Base-by-base conservation (phyloP, 2,113 vertebrate genomes). In the Pogonocichla stellata region DNA sequence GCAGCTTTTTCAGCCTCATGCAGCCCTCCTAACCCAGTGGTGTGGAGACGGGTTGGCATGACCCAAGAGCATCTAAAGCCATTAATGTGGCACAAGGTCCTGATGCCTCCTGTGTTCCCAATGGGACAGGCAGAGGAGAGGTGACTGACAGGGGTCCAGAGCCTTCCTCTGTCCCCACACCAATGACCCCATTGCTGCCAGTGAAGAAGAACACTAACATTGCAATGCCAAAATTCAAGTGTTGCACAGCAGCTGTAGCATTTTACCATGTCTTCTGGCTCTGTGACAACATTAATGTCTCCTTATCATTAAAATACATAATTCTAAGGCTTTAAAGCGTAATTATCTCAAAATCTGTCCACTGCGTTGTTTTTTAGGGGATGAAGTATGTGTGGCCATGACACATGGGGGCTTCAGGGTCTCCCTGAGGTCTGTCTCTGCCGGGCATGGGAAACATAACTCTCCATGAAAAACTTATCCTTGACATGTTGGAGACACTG, bases 41-140 rank as follows among this genome's bases (percentile, higher is more conserved):
- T 24, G 28, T 17, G 34, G 47, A 60, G 58, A 62, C 1, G 40
- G 40, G 29, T 26, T 19, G n/a, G 40, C 9, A 8, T 1, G 12
- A 54, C 4, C 19, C n/a, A 20, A 22, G 33, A 56, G 13, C 7
- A 5, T 4, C 50, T 28, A 47, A 74, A 90, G 19, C 25, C 14
- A 33, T 33, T 4, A 17, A 2, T 0, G 2, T 51, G 78, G 16
- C 61, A 48, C 19, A 1, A 29, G 6, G 8, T 60, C 36, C 50
- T 14, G 6, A 7, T 48, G 12, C 53, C 14, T 26, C 28, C 17
- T 20, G 2, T 56, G 60, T 56, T 45, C 50, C n/a, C 0, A 0
- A 3, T 6, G 54, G 26, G 6, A 70, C 61, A 75, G 38, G 22
- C 38, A 75, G 60, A 71, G 34, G 28, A 92, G 33, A 64, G 19